Conservation (phyloP, 2,113 vertebrate species). For the Poeciliopsis occidentalis region DNA sequence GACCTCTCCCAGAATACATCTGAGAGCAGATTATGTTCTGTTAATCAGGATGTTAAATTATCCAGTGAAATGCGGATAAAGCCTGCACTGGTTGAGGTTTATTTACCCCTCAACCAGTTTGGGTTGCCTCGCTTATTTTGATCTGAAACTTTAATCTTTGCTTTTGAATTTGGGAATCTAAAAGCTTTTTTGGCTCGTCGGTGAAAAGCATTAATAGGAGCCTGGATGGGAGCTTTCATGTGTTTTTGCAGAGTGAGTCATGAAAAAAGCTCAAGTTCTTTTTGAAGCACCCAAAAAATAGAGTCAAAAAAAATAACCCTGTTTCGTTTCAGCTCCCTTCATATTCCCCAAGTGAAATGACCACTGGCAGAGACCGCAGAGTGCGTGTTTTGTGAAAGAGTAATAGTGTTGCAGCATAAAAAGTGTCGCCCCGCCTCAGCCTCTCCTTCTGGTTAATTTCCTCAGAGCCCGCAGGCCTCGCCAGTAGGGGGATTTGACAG, state of each 20-base stretch:
- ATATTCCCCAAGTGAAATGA: slow-evolving; percentile 46
- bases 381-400: slow-evolving; percentile 37
- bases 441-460: slow-evolving; percentile 68
- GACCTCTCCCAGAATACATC: not conserved
- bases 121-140: slow-evolving; percentile 28
- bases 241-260: slow-evolving; percentile 29
- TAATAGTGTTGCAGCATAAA: slow-evolving; percentile 50
- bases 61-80: slow-evolving; percentile 2
- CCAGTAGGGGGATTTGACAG: slow-evolving; percentile 66
- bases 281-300: slow-evolving; percentile 16
- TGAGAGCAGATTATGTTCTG: slow-evolving; percentile 15
- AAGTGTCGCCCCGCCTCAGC: slow-evolving; percentile 35
- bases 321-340: slow-evolving; percentile 38
- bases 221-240: slow-evolving; percentile 15
- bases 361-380: slow-evolving; percentile 47
- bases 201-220: slow-evolving; percentile 18
- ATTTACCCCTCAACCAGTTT: slow-evolving; percentile 22
- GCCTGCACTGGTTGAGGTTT: slow-evolving; percentile 14
- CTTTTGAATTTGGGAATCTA: slow-evolving; percentile 15
- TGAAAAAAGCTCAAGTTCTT: slow-evolving; percentile 6
- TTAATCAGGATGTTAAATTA: slow-evolving; percentile 17
- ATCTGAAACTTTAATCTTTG: slow-evolving; percentile 41
- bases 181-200: slow-evolving; percentile 11
- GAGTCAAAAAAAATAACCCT: not conserved
- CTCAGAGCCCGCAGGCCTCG: slow-evolving; percentile 62